phyloP scores from a whole-genome alignment of 2,888 invertebrate genomes.

The Campoletis raptor region DNA sequence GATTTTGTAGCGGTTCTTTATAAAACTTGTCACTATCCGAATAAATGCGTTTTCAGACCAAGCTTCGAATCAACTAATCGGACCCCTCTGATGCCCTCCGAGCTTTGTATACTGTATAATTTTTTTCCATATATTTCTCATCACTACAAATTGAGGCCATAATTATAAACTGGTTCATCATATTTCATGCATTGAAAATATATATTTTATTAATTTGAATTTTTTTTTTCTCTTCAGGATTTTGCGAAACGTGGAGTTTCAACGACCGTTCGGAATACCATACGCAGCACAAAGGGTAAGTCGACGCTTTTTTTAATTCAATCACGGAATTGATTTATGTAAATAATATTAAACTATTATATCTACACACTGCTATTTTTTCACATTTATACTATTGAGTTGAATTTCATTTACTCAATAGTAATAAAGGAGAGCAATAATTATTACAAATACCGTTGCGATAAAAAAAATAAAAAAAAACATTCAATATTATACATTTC shows the following conservation, averaged over 20 bases:
- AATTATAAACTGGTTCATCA: not conserved
- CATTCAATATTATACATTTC: no score
- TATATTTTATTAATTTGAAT: slow-evolving; percentile 1
- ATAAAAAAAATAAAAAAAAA: not conserved
- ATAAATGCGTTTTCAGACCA: slow-evolving; percentile 32
- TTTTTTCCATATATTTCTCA: not conserved
- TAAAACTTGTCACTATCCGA: slow-evolving; percentile 8
- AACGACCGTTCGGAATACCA: slow-evolving; percentile 51
- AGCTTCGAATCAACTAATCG: slow-evolving; percentile 50
- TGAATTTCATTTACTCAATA: not conserved
- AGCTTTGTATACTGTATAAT: slow-evolving; percentile 23
- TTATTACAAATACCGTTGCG: not conserved
- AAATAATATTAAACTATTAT: not conserved
- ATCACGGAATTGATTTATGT: not conserved
- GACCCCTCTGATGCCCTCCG: slow-evolving; percentile 36
- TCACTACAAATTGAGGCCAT: not conserved
- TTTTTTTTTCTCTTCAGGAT: slow-evolving; percentile 49
- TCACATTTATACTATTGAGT: not conserved
- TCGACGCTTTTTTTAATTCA: not conserved
- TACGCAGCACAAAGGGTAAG: slow-evolving; percentile 54
- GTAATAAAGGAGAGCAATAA: not conserved
- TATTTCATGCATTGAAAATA: not conserved
- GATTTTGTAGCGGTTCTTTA: slow-evolving; percentile 1
- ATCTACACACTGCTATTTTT: not conserved
- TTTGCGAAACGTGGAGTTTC: slow-evolving; percentile 37